These are phyloP conservation scores for Liparis tanakae DNA, from an alignment of 2,797 vertebrate genomes.

Conservation along the genomic window DNA sequence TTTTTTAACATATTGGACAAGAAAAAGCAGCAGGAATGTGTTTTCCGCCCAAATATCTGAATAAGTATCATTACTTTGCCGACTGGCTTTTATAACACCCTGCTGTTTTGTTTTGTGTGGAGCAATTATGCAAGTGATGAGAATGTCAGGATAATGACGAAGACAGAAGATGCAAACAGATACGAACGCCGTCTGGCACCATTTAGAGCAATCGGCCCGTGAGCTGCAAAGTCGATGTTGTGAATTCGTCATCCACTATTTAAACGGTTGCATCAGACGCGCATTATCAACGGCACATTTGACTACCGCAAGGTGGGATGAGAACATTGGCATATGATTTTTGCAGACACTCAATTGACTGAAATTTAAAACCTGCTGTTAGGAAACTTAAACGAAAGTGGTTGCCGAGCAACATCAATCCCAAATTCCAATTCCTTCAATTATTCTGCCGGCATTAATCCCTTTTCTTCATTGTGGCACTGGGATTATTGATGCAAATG, in stretches of 20 bases:
- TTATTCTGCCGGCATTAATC: conserved; percentile 62
- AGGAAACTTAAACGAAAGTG: conserved; percentile 56
- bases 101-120: not conserved
- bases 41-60: not conserved
- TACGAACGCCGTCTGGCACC: conserved; percentile 12
- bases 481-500: conserved; percentile 66
- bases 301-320: conserved; percentile 42
- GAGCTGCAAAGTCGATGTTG: conserved; percentile 9
- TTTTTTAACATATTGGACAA: not conserved
- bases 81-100: not conserved
- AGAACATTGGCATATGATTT: conserved; percentile 38
- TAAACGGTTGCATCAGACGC: conserved; percentile 30
- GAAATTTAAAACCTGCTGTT: conserved; percentile 61
- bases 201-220: conserved; percentile 25
- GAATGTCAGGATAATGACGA: conserved; percentile 32
- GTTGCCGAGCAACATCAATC: conserved; percentile 65
- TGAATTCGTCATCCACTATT: conserved; percentile 32
- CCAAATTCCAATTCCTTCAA: conserved; percentile 58
- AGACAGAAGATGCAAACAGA: conserved; percentile 14
- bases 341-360: conserved; percentile 44
- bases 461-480: conserved; percentile 53
- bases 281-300: conserved; percentile 19
- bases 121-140: conserved; percentile 9
- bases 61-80: not conserved
- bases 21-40: not conserved